Percentiles rank a stretch among this genome's conserved stretches.
These are phyloP conservation scores for Enteromius unitaeniatus DNA, from an alignment of 2,797 vertebrate species.

Conservation along the genomic window DNA sequence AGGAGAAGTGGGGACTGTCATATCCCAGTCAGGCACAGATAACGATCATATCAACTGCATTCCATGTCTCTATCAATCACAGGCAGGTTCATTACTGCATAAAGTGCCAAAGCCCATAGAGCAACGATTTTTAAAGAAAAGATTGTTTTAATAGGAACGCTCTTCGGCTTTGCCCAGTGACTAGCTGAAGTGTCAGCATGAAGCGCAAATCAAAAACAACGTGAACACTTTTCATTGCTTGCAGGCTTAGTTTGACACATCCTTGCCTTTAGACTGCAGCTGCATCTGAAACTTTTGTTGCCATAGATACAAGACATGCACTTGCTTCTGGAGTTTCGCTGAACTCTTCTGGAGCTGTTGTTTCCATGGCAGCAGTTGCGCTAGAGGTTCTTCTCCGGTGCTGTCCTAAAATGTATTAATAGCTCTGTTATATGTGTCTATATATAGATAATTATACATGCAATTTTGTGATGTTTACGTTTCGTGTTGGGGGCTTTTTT, in stretches of 20 bases:
- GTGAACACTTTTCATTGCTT: neutral
- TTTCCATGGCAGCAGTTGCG: conserved; percentile 60
- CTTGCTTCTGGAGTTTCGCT: conserved; percentile 26
- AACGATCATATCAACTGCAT: conserved; percentile 13
- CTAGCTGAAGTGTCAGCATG: neutral
- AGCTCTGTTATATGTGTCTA: neutral
- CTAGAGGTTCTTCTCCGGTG: neutral
- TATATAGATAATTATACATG: neutral
- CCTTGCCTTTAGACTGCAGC: neutral
- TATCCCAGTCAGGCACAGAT: neutral
- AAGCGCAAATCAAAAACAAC: neutral
- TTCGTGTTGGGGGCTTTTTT: too few relatives aligned
- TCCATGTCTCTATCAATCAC: conserved; percentile 10
- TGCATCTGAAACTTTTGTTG: conserved; percentile 54
- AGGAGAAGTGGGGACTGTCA: neutral
- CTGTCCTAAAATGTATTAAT: neutral
- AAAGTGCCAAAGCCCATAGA: neutral
- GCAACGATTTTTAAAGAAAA: neutral
- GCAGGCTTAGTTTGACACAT: conserved; percentile 17
- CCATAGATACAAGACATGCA: conserved; percentile 52
- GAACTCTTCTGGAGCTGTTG: conserved; percentile 49
- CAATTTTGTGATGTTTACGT: too few relatives aligned
- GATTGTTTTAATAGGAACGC: neutral
- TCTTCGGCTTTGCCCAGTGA: neutral
- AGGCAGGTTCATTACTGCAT: neutral